Evolutionary conservation across 1,140 invertebrate species (phyloP).

Genomic region (Yoshiicerus persimilis): DNA sequence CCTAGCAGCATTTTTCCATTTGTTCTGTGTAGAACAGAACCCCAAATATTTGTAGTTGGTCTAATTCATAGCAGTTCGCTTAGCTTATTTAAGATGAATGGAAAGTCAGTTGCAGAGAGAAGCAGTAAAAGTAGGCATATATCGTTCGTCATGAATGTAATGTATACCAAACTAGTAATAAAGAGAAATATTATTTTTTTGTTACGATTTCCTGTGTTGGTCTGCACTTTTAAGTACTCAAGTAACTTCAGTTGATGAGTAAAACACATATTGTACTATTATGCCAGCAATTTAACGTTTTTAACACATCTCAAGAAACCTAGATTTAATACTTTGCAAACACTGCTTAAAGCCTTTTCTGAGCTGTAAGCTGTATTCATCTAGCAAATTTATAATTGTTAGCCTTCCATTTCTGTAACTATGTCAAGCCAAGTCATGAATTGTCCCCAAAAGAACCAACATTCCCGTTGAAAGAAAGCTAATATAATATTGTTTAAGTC

Average conservation of each 20-base stretch:
- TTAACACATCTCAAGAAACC: neutral
- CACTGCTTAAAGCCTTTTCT: neutral
- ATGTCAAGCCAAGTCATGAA: neutral
- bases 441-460: neutral
- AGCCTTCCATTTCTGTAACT: neutral
- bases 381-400: neutral
- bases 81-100: neutral
- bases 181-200: neutral
- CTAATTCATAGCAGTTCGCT: neutral
- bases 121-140: too few species aligned
- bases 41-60: neutral
- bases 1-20: too few species aligned
- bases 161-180: neutral
- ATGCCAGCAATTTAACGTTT: neutral
- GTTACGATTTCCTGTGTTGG: neutral
- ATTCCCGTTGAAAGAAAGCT: neutral
- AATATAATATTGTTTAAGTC: neutral
- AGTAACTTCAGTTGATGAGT: neutral
- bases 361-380: neutral
- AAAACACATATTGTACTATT: neutral
- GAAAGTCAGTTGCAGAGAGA: neutral
- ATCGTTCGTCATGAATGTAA: neutral
- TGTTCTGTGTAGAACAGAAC: too few species aligned
- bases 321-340: neutral
- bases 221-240: neutral